These are phyloP conservation scores for Pseudochirops corinnae DNA, from an alignment of 2,797 vertebrate species.

Conservation along the genomic window DNA sequence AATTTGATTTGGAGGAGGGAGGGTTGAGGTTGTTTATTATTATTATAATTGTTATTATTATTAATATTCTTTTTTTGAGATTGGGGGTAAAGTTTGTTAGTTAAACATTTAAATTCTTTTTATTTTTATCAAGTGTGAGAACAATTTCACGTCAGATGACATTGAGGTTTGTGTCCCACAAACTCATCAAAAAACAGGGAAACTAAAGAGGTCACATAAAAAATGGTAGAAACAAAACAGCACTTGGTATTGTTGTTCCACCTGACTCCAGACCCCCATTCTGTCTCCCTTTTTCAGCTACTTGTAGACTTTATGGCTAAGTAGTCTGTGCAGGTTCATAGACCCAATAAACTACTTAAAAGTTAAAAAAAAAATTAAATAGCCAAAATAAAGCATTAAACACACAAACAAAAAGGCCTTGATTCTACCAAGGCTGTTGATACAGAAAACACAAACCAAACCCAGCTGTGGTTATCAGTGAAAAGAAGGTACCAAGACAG, in stretches of 20 bases:
- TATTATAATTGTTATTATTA: slow-evolving; percentile 59
- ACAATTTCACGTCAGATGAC: slow-evolving; percentile 74
- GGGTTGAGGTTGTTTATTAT: slow-evolving; percentile 52
- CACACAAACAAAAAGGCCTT: slow-evolving; percentile 68
- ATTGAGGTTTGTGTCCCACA: slow-evolving; percentile 72
- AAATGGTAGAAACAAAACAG: slow-evolving; percentile 70
- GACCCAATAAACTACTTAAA: slow-evolving; percentile 85
- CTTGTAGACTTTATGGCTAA: slow-evolving; percentile 83
- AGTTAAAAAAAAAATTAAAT: slow-evolving; percentile 71
- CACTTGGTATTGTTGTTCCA: slow-evolving; percentile 32
- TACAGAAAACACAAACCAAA: slow-evolving; percentile 69
- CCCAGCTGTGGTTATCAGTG: slow-evolving; percentile 55
- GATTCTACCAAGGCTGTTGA: slow-evolving; percentile 69
- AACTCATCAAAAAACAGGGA: slow-evolving; percentile 49
- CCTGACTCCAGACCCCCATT: neutral
- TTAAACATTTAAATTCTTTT: slow-evolving; percentile 78
- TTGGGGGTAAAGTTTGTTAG: slow-evolving; percentile 70
- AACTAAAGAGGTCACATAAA: slow-evolving; percentile 69
- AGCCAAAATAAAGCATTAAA: slow-evolving; percentile 80
- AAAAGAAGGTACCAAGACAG: slow-evolving; percentile 73
- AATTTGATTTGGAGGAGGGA: slow-evolving; percentile 29
- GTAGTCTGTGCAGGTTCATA: slow-evolving; percentile 92
- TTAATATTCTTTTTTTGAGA: slow-evolving; percentile 42
- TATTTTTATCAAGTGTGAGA: slow-evolving; percentile 79
- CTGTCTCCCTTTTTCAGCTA: slow-evolving; percentile 71